A percentile compares a stretch with the other conserved stretches of the same genome.
These are phyloP conservation scores for Neodiprion pinetum DNA, from an alignment of 1,140 invertebrate genomes.

Conservation along the genomic window DNA sequence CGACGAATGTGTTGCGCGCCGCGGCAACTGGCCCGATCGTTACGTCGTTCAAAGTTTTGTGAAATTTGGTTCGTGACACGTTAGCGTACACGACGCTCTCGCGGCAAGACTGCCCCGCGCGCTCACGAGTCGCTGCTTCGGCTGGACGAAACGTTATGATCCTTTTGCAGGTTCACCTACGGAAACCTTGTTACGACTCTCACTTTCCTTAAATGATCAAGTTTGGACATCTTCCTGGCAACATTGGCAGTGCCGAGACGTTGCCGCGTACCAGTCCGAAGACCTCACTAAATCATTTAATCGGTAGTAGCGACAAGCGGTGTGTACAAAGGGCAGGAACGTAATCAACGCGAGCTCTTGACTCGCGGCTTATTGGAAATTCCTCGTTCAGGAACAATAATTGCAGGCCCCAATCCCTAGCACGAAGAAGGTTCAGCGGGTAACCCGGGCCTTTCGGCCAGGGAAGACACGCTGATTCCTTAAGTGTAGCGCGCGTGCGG, in stretches of 20 bases:
- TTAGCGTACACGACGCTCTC: not conserved
- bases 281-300: no score
- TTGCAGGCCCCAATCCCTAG: conserved; percentile 85
- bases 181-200: conserved; percentile 60
- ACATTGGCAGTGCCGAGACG: no score
- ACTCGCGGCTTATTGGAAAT: conserved; percentile 51
- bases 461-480: conserved; percentile 63
- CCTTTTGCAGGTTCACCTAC: conserved; percentile 88
- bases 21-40: not conserved
- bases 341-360: no score
- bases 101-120: conserved; percentile 45
- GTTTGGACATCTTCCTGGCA: no score
- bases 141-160: conserved; percentile 67
- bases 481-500: no score
- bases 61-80: not conserved
- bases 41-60: not conserved
- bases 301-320: no score
- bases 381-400: conserved; percentile 85
- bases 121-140: conserved; percentile 55
- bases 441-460: conserved; percentile 77
- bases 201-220: no score
- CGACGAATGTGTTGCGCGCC: not conserved
- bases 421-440: conserved; percentile 79
- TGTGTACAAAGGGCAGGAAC: no score
- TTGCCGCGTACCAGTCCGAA: no score